Evolutionary conservation across 2,888 invertebrate genomes (phyloP), one percentile per base, ranked within the genome.

Genomic region (Synergus itoensis): DNA sequence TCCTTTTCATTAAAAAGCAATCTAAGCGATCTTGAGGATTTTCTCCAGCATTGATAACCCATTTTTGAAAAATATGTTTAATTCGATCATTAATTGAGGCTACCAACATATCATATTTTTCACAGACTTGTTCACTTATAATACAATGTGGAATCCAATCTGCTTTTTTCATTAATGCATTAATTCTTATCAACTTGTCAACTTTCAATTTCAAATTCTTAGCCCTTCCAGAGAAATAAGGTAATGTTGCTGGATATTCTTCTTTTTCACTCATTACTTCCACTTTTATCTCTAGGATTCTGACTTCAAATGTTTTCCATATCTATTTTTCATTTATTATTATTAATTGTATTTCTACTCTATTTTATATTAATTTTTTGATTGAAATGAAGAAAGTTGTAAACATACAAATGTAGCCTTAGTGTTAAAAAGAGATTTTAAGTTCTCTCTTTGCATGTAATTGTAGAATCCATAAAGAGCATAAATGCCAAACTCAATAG

Each of bases 401-500:
- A 62, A 77, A 78, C 89, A 90, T 88, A 95, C 95, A 81, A 94
- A 92, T 73, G 94, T 93, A 14, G 95, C 95, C 90, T 96, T 96
- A 53, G 94, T 93, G 82, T 96, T 94, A 88, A 96, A 96, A 1
- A 96, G 93, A 0, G 94, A 93, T 41, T 94, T 94, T 77, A 98
- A 93, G 16, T 95, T 96, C 87, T 96, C 95, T 77, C 98, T 94
- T 84, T 95, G 95, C 0, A 96, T 95, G 87, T 96, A 97, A 89
- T 96, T 96, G 88, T 96, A 94, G 86, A 97, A 94, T 0, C 96
- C 95, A 85, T 95, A 96, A 7, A 98, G 93, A 0, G 96, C 94
- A 82, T 97, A 95, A 11, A 98, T 94, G 0, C 96, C 97, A 88
- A 97, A 97, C 86, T 97, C 96, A 0, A 97, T 95, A 84, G 96